Evolutionary conservation across 2,113 vertebrate genomes (phyloP), one percentile per base, ranked within the genome.

Genomic region (Siniperca knerii): DNA sequence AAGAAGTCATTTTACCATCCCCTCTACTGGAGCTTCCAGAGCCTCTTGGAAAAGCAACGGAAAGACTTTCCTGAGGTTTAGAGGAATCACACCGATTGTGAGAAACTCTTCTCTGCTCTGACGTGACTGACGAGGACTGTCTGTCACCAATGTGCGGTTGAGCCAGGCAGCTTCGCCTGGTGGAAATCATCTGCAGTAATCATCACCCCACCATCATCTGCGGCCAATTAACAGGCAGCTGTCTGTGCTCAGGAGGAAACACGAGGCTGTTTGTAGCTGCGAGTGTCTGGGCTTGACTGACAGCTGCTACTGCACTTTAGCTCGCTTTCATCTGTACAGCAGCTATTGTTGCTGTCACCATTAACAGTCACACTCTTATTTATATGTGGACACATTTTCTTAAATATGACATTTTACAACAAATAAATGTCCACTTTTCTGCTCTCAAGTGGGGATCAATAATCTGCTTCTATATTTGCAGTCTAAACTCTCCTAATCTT

Each of bases 121-220:
- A 35, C 6, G 18, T 21, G 29, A 70, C 6, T 23, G 11, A 72
- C 5, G 42, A 62, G 16, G 23, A 40, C 16, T 1, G 33, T 60
- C 21, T 11, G 57, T 65, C 69, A 37, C 74, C 62, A 44, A 9
- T 7, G 2, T 0, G 71, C 77, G 77, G 81, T 72, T 77, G 81
- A 84, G 77, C 86, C 77, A 67, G 81, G 86, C 77, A 84, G 72
- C 65, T 2, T 33, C 20, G 65, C 70, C 57, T 60, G 25, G 23
- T 50, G 55, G 44, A 40, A 29, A 25, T 55, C 70, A 79, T 40
- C 15, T 9, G 61, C 25, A n/a, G 67, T 25, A 23, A 58, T 73
- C 69, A 25, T 78, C 35, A 7, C 5, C 15, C 23, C 50, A 6
- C 44, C 60, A 33, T 81, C 83, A 52, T 77, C 74, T 77, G 20